Evolutionary conservation across 2,797 vertebrate genomes (phyloP).

Genomic region (Bucorvus abyssinicus): DNA sequence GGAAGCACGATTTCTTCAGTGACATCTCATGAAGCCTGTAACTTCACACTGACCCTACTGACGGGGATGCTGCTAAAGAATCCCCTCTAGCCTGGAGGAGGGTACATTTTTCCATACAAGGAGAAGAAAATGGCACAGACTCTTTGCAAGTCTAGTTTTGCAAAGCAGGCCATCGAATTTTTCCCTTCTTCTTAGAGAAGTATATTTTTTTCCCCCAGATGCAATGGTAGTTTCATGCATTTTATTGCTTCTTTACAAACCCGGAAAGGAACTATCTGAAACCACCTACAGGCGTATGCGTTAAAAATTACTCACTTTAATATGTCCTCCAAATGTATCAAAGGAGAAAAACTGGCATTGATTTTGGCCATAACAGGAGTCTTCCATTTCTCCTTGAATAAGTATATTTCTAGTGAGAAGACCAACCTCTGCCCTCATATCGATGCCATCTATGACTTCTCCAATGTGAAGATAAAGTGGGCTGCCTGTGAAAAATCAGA

Average conservation of each 20-base stretch:
- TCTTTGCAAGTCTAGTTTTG: neutral
- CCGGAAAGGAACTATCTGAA: neutral
- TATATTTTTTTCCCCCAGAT: neutral
- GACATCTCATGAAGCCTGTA: accelerated
- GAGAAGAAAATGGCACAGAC: neutral
- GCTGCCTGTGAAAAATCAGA: conserved; percentile 52
- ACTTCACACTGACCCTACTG: neutral
- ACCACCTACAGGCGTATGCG: neutral
- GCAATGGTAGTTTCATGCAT: neutral
- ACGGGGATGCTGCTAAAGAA: accelerated
- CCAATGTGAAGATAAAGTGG: conserved; percentile 53
- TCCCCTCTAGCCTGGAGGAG: neutral
- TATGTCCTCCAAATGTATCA: conserved; percentile 53
- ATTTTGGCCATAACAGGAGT: conserved; percentile 53
- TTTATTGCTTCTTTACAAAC: neutral
- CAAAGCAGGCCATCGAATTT: neutral
- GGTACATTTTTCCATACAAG: accelerated
- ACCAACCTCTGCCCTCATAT: conserved; percentile 60
- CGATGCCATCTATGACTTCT: conserved; percentile 53
- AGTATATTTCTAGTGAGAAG: conserved; percentile 56
- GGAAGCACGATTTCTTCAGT: neutral
- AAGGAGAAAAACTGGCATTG: conserved; percentile 58
- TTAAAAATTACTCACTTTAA: conserved; percentile 65
- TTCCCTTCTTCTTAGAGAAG: neutral
- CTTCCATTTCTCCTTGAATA: conserved; percentile 69